Evolutionary conservation across 2,888 invertebrate genomes (phyloP).

Genomic region (Empis livida): DNA sequence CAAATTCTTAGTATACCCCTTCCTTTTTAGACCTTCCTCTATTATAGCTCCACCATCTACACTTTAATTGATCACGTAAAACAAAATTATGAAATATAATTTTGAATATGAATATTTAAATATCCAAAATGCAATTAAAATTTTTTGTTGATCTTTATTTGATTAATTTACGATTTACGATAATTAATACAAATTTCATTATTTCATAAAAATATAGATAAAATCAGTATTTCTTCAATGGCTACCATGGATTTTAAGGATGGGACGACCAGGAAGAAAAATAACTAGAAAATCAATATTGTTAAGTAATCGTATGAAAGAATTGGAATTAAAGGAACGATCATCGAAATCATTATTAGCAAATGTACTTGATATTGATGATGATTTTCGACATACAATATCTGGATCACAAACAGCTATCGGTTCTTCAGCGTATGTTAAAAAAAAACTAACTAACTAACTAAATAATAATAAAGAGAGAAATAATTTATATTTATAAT

Average conservation of each 20-base stretch:
- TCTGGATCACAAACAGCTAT: conserved; percentile 44
- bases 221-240: conserved; percentile 92
- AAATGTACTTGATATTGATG: conserved; percentile 91
- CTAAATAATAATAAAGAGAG: no score
- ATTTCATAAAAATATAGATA: conserved; percentile 46
- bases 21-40: no score
- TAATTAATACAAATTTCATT: background rate
- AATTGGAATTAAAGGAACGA: conserved; percentile 83
- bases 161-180: background rate
- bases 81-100: no score
- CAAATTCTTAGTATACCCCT: no score
- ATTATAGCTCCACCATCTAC: no score
- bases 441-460: no score
- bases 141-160: no score
- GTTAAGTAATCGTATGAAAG: conserved; percentile 83
- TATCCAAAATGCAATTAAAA: background rate
- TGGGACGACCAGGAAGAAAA: conserved; percentile 92
- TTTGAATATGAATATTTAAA: no score
- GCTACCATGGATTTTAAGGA: conserved; percentile 92
- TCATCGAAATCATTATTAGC: conserved; percentile 89
- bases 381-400: conserved; percentile 74
- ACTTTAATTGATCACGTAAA: no score
- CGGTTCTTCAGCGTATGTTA: conserved; percentile 47
- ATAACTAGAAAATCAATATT: conserved; percentile 81
- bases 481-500: no score